Percentiles rank a stretch among this genome's conserved stretches.
Evolutionary conservation across 1,140 invertebrate genomes (phyloP).

Genomic region (Drosophila eugracilis): DNA sequence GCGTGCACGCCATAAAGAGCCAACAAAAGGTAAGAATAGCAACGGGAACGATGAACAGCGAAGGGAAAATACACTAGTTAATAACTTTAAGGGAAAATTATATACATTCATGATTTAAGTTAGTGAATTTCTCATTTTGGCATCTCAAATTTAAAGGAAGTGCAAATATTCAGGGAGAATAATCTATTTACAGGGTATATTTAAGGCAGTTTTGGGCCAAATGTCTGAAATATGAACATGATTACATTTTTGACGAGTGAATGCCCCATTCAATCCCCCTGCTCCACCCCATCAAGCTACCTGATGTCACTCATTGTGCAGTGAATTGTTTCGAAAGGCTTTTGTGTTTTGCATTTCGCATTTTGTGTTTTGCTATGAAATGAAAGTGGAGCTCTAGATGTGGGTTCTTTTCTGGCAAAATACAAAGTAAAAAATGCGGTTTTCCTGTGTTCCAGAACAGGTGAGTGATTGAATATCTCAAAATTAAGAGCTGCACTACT

Average conservation of each 20-base stretch:
- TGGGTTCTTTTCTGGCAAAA: conserved; percentile 28
- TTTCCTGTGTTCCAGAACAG: conserved; percentile 12
- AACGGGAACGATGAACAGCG: neutral
- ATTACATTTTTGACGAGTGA: conserved; percentile 34
- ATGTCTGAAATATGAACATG: conserved; percentile 6
- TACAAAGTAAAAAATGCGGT: conserved; percentile 2
- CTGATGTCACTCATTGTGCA: conserved; percentile 33
- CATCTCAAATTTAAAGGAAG: too few species aligned
- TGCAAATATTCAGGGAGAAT: neutral
- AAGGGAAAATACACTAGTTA: conserved; percentile 1
- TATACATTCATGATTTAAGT: too few species aligned
- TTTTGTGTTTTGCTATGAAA: conserved; percentile 48
- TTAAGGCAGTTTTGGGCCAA: neutral
- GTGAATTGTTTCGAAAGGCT: conserved; percentile 42
- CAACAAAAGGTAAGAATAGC: conserved; percentile 16
- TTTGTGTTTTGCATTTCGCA: conserved; percentile 52
- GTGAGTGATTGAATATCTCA: conserved; percentile 21
- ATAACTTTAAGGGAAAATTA: neutral
- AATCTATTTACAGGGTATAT: neutral
- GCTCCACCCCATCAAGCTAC: neutral
- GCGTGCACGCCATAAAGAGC: conserved; percentile 71
- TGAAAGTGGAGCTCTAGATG: conserved; percentile 39
- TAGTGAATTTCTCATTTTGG: too few species aligned
- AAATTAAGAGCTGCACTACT: conserved; percentile 15
- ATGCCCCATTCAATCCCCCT: conserved; percentile 37